Evolutionary conservation across 2,797 vertebrate genomes (phyloP), one percentile per base, ranked within the genome.

Genomic region (Alca torda): DNA sequence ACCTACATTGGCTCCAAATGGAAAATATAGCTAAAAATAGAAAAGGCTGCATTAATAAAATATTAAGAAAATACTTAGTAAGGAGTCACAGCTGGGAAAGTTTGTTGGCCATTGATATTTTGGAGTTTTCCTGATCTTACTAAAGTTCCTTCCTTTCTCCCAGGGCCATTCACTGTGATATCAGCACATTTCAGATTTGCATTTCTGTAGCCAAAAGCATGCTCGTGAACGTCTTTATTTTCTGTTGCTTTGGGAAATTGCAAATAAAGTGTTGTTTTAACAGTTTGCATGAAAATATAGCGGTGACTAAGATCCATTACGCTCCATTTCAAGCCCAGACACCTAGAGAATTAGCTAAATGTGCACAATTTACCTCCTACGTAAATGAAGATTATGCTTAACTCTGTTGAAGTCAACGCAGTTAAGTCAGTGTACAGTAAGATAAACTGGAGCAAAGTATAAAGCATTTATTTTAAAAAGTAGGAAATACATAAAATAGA

Each of bases 221-320:
- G 33, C 43, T 89, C 61, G 50, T 30, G 31, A 93, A 85, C 16
- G 60, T 51, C 68, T 79, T 93, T 90, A 87, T 94, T 95, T 95
- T 77, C 68, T 24, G 1, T 14, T 89, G 68, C 84, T 94, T 76
- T 75, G 51, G 89, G 90, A 97, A 86, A 86, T 73, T 94, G 80
- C 83, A 96, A 93, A 95, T 79, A 87, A 95, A 91, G 67, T 87
- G 91, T 93, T 94, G 83, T 78, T 93, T 93, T 87, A 93, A 91
- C 88, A 95, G 90, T 95, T 76, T 96, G 56, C 92, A 95, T 87
- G 93, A 94, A 96, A 96, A 94, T 72, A 90, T 6, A 90, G 75
- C 84, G 60, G 80, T 95, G 96, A 96, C 90, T 96, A 96, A 95
- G 95, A 96, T 84, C 86, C 89, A 94, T 95, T 96, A 90, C 86